These are phyloP conservation scores for Archips xylosteana DNA, from an alignment of 2,888 invertebrate species.

Conservation along the genomic window DNA sequence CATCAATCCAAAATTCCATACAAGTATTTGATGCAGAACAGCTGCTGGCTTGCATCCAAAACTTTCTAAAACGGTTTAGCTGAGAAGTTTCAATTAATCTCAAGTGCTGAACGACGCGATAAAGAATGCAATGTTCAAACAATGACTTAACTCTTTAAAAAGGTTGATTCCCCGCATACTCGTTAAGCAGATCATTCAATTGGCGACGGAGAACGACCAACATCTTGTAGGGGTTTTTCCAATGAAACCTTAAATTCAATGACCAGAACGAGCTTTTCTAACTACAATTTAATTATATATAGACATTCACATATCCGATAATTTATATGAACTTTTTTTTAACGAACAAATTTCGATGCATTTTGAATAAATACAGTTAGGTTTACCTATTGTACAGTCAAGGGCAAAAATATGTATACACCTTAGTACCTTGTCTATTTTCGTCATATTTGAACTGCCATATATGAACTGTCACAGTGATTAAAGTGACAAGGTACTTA, in stretches of 20 bases:
- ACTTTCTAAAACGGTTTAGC: slow-evolving; percentile 74
- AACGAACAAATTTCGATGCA: too few relatives aligned
- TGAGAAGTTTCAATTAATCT: slow-evolving; percentile 73
- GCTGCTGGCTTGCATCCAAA: slow-evolving; percentile 73
- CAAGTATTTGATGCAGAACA: slow-evolving; percentile 63
- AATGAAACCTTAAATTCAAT: not conserved
- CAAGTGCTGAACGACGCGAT: slow-evolving; percentile 45
- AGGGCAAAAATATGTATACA: too few relatives aligned
- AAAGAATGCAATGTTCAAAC: slow-evolving; percentile 37
- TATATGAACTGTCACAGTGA: too few relatives aligned
- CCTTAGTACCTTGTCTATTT: too few relatives aligned
- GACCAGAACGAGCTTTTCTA: not conserved
- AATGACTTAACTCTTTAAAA: slow-evolving; percentile 50
- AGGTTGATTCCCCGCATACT: slow-evolving; percentile 46
- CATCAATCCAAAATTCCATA: slow-evolving; percentile 65
- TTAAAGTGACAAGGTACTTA: too few relatives aligned
- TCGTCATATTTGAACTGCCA: too few relatives aligned
- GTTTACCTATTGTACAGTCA: too few relatives aligned
- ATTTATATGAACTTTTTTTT: not conserved
- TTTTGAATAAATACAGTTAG: too few relatives aligned
- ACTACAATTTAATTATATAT: not conserved
- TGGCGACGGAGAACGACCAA: not conserved
- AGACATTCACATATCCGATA: too few relatives aligned
- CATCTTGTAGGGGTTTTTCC: not conserved
- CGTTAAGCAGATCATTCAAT: slow-evolving; percentile 46